Base-by-base conservation (phyloP, 1,140 invertebrate species). In the Holcopasites calliopsidis region DNA sequence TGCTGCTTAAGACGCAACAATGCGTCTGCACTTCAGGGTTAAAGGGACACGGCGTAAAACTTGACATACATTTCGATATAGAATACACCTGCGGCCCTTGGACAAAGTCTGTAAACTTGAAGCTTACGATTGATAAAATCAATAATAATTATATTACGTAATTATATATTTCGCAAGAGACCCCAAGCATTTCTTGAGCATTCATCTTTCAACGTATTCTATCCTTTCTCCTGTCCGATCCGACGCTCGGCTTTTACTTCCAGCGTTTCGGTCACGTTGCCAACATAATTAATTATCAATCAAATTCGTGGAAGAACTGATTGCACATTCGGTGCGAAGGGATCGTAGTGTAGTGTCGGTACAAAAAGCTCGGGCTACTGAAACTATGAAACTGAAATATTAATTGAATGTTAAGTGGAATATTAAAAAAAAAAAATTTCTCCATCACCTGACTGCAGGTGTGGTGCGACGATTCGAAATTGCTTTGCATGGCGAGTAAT, bases 251-350 rank as follows among this genome's bases (percentile, higher is more conserved):
- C 11, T 57, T 57, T 18, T 58, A 31, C 16, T 28, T 55, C 0
- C 6, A 3, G 6, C 35, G 13, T 31, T 40, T 58, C 18, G n/a
- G 40, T 13, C 33, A 23, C 65, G 58, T 69, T 18, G 47, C 40
- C 49, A 60, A 44, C n/a, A 65, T 42, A 79, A 44, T 33, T 16
- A 77, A 78, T 72, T 26, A 62, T n/a, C n/a, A n/a, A n/a, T n/a
- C n/a, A 49, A 54, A 40, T 79, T 33, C 60, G 42, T 68, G 16
- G 40, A 79, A 68, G 62, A 80, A 76, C 50, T 61, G 50, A 52
- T 75, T 47, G 28, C 57, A 40, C 57, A 35, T 40, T 31, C 64
- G 61, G 49, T 31, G 40, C 55, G 35, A 57, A 58, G 57, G 77
- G 73, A 80, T 66, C 40, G 55, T 66, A 52, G 57, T 49, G n/a